Evolutionary conservation across 1,140 invertebrate species (phyloP), one percentile per base, ranked within the genome.

Genomic region (Augochlora pura): DNA sequence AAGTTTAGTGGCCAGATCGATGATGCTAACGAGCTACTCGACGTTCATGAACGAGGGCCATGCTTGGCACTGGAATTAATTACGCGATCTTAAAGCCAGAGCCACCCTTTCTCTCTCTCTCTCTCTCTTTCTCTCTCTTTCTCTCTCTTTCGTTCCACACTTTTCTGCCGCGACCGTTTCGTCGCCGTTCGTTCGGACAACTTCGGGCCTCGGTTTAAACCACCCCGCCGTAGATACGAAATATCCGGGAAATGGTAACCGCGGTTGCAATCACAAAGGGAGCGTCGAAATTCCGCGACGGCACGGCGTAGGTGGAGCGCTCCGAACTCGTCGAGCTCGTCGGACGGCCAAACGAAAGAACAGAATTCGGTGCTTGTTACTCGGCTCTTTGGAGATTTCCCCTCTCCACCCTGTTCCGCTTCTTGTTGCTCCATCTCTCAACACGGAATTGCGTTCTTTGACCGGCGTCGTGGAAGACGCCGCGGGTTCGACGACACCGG

Each of bases 401-500:
- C 42, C 14, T 46, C 12, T 21, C 23, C 6, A 16, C 39, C 38
- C 2, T 8, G 32, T 10, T 46, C 42, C 42, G 9, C 42, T 46
- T 52, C 2, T 14, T 14, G 16, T 52, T 52, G 16, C 49, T 6
- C 49, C 18, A 21, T 65, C 64, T 14, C 25, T n/a, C 64, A 14
- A n/a, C 39, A 9, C 39, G 39, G 10, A 14, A 6, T 18, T 49
- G 39, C n/a, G 32, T 9, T 54, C 76, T 78, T 78, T 78, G 76
- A 78, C 46, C 68, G 59, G 25, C 67, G 59, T 77, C 25, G 32
- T 59, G 75, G 75, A 77, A 77, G 59, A 77, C 46, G 7, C 10
- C 21, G n/a, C 23, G 54, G 25, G 78, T 79, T 81, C 68, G 70
- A 80, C 25, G 77, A 81, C 82, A 84, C 68, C 60, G 27, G 75